Evolutionary conservation across 1,140 invertebrate species (phyloP).

Genomic region (Cydia pomonella): DNA sequence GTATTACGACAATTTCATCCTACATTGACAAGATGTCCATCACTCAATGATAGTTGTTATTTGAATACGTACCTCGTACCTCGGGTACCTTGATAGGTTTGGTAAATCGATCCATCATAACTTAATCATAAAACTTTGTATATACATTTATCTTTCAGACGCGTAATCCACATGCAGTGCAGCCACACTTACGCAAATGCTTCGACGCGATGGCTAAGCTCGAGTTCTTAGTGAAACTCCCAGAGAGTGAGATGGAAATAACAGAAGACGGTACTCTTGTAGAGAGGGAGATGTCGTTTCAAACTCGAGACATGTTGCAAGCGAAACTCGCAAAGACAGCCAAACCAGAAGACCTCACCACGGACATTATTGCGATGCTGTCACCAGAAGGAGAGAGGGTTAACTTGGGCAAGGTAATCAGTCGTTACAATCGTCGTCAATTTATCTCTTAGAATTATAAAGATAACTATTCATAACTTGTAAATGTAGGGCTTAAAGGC

Average conservation of each 20-base stretch:
- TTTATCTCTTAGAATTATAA: background rate
- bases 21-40: too few species aligned
- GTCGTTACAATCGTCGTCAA: background rate
- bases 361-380: constrained; percentile 92
- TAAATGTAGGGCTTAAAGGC: constrained; percentile 87
- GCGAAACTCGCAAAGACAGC: constrained; percentile 67
- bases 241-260: constrained; percentile 79
- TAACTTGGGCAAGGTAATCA: constrained; percentile 84
- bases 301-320: constrained; percentile 63
- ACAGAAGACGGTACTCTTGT: constrained; percentile 65
- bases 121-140: too few species aligned
- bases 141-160: constrained; percentile 80
- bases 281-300: constrained; percentile 68
- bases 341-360: constrained; percentile 81
- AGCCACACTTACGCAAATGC: constrained; percentile 93
- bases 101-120: too few species aligned
- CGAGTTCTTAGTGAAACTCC: constrained; percentile 85
- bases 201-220: constrained; percentile 92
- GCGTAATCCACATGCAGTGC: constrained; percentile 91
- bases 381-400: constrained; percentile 93
- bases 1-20: too few species aligned
- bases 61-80: too few species aligned
- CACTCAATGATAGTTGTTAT: too few species aligned
- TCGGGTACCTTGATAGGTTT: too few species aligned
- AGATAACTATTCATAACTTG: background rate